Evolutionary conservation across 2,113 vertebrate species (phyloP), one percentile per base, ranked within the genome.

Genomic region (Microcebus ravelobensis): DNA sequence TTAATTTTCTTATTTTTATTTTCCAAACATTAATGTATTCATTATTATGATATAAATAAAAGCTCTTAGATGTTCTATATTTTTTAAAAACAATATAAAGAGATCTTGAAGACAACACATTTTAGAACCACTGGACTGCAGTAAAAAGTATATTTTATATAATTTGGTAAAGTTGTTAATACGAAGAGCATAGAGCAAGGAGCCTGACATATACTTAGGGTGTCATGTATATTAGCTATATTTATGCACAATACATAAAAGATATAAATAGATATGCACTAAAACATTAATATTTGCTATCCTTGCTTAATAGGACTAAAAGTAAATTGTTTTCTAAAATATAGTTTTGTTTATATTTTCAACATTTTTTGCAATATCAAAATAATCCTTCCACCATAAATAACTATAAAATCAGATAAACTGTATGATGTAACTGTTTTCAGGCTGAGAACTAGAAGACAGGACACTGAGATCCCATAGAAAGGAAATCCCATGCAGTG

Each of bases 401-500:
- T 8, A 61, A 17, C 12, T 23, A 80, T 23, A 25, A 21, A 70
- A 31, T 71, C 6, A 92, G n/a, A 50, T 29, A 50, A 88, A 73
- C 63, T 65, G 63, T 34, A 21, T 73, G 11, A 87, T 42, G 3
- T 6, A 23, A 6, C 14, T 67, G 0, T 52, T 39, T 63, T 89
- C 67, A 65, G 12, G 2, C 10, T 52, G 0, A 27, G n/a, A 7
- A 42, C 3, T 50, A 31, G 0, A 25, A 23, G 1, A 86, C 4
- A 74, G 6, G 13, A 21, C 10, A 70, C 48, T 50, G 25, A 63
- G 25, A 50, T 61, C 1, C 2, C 6, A 39, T 48, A 52, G 15
- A 74, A 73, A 59, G 2, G 8, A 13, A 65, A 34, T 39, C 18
- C 34, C 20, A 20, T 5, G 18, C 39, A 27, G 2, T 27, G 9